Percentiles rank a stretch among this genome's conserved stretches.
phyloP scores from a whole-genome alignment of 2,888 invertebrate species.

The Lycocerus yunnanus region DNA sequence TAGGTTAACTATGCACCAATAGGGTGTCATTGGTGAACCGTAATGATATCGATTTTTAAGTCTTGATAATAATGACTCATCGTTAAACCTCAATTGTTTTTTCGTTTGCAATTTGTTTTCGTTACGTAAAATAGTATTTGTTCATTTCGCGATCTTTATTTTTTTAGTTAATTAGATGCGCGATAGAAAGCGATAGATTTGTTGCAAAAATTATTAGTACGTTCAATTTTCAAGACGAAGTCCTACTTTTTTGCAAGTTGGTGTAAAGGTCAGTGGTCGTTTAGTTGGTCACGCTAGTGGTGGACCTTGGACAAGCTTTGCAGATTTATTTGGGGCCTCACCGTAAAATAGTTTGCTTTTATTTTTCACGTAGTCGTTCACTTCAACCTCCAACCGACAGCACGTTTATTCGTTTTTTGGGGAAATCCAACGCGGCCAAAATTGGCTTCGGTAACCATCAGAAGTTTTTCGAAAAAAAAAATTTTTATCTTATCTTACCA shows the following conservation, averaged over 20 bases:
- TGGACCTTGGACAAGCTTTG: constrained; percentile 2
- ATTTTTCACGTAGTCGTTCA: neutral
- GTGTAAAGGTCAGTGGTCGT: constrained; percentile 7
- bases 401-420: neutral
- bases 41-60: constrained; percentile 4
- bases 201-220: neutral
- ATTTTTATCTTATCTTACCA: neutral
- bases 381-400: neutral
- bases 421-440: neutral
- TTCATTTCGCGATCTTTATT: neutral
- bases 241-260: neutral
- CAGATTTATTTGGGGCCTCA: neutral
- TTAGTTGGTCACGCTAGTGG: constrained; percentile 3
- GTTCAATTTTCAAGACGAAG: neutral
- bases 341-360: neutral
- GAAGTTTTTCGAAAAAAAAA: neutral
- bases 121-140: neutral
- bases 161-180: neutral
- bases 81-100: neutral
- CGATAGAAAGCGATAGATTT: neutral
- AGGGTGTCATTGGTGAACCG: neutral
- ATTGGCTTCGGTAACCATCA: neutral
- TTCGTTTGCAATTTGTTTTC: neutral
- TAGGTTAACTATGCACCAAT: neutral
- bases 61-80: neutral